Evolutionary conservation across 2,888 invertebrate species (phyloP), one percentile per base, ranked within the genome.

Genomic region (Limenitis arthemis): DNA sequence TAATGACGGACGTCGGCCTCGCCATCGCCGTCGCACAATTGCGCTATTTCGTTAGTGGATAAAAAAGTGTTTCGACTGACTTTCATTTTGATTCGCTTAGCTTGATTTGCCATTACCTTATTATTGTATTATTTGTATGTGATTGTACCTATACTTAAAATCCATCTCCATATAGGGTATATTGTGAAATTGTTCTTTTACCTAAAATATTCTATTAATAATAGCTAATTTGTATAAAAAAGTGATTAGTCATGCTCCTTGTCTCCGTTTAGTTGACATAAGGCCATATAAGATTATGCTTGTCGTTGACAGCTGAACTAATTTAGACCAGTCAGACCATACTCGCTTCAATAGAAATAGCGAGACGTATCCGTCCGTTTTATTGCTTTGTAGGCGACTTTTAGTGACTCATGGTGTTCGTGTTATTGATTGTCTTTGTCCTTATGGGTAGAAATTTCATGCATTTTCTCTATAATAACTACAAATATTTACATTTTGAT

Each of bases 11-110:
- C 67, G 70, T 57, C 57, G 60, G 59, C 56, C 58, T 65, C 66
- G n/a, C n/a, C n/a, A 64, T 67, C 66, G 60, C 56, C 69, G 70
- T 67, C 70, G 72, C 73, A 75, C 78, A 74, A 77, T 72, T 67
- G 71, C 61, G 76, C 79, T 80, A 81, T 80, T 80, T 80, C 70
- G 70, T 20, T 20, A 20, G 20, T 20, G 20, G 20, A 20, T 20
- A 20, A 20, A 20, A 20, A 20, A 20, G 20, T 20, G 20, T 4
- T n/a, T n/a, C 20, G 20, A 20, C 20, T 20, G 20, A 4, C 54
- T 58, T 56, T 59, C 49, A 60, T 63, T 59, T 62, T 54, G 55
- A 53, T 52, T 44, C 20, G 54, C 58, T 61, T 54, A 47, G 58
- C 55, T 61, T 61, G 59, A 61, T 62, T 61, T 60, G 54, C 43